Conservation (phyloP, 2,888 invertebrate genomes). For the Hypsopygia costalis region DNA sequence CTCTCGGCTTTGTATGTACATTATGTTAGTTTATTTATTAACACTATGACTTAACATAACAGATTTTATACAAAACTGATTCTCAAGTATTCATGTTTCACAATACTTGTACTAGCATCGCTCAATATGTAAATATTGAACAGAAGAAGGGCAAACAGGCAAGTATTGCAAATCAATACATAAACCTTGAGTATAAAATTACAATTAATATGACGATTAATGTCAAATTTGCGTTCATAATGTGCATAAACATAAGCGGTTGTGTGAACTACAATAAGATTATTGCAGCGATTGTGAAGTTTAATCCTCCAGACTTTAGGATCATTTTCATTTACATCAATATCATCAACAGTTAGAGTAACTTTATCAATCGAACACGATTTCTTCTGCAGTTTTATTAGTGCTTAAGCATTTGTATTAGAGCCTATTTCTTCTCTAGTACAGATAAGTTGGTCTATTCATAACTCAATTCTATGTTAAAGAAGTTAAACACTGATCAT, state of each 20-base stretch:
- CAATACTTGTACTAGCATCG: background rate
- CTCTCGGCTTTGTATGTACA: too few species aligned
- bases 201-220: slow-evolving; percentile 38
- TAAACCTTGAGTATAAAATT: slow-evolving; percentile 44
- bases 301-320: slow-evolving; percentile 3
- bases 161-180: slow-evolving; percentile 35
- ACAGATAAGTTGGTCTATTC: too few species aligned
- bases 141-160: slow-evolving; percentile 27
- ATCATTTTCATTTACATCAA: background rate
- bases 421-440: too few species aligned
- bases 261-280: slow-evolving; percentile 3
- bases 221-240: slow-evolving; percentile 35
- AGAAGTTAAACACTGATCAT: too few species aligned
- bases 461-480: too few species aligned
- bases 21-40: too few species aligned
- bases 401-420: too few species aligned
- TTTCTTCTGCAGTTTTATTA: background rate
- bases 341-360: background rate
- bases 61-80: too few species aligned
- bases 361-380: background rate
- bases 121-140: slow-evolving; percentile 23
- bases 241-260: slow-evolving; percentile 19
- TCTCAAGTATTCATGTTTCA: background rate
- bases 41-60: too few species aligned
- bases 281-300: background rate